Evolutionary conservation across 2,797 vertebrate species (phyloP), one percentile per base, ranked within the genome.

Genomic region (Oceanodroma leucorhoa): DNA sequence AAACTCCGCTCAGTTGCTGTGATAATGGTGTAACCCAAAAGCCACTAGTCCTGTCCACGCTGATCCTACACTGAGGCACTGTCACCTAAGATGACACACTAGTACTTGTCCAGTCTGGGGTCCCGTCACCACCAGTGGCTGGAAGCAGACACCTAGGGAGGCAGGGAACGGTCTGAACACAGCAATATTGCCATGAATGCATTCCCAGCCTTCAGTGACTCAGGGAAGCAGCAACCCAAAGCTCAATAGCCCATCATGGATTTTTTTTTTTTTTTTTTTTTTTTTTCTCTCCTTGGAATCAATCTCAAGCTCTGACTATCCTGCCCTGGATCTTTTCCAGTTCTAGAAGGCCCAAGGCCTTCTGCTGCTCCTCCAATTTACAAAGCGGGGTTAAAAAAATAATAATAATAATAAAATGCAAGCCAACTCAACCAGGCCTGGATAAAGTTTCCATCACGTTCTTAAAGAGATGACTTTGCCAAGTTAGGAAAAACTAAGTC

Each of bases 401-500:
- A 50, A 43, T 14, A 46, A 38, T 4, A 62, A 64, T 12, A 57
- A 67, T 6, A 69, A 79, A 69, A 75, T 24, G 23, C 34, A 81
- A 91, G 54, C 16, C 21, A 69, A 73, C 13, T 82, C 4, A 1
- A 14, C 14, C 13, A 88, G 32, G 23, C 53, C 36, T 76, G 45
- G 62, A 41, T 60, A 55, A 89, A 64, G 13, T 83, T 96, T 87
- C 71, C 40, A 32, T 60, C 29, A 13, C 0, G 0, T 82, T 91
- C 85, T 69, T 91, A 65, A 58, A 62, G 65, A 82, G 6, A 20
- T 38, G 11, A 65, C 16, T 92, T 61, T 70, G 43, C 34, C 40
- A 51, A 43, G 9, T 15, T 93, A 92, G 70, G 73, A 92, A 96
- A 89, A 94, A 72, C 51, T 70, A 87, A 90, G 71, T 93, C 90